phyloP scores from a whole-genome alignment of 2,888 invertebrate genomes.

The Muscina levida region DNA sequence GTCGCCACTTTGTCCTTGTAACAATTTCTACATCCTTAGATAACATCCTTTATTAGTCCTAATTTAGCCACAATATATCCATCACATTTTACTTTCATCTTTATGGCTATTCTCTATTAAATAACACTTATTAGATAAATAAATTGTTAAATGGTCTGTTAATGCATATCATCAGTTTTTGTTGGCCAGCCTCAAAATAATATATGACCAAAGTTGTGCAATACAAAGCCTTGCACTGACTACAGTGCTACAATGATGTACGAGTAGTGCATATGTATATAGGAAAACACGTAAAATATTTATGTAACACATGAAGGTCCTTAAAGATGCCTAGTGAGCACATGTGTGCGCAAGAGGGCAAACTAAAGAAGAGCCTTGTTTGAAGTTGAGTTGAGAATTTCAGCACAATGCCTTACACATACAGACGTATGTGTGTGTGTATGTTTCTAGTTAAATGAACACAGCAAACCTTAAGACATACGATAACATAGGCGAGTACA shows the following conservation, averaged over 20 bases:
- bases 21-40: no score
- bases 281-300: no score
- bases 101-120: not conserved
- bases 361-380: not conserved
- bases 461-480: no score
- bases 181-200: not conserved
- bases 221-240: no score
- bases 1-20: no score
- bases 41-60: no score
- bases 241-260: no score
- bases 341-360: not conserved
- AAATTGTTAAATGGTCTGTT: conserved; percentile 17
- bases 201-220: not conserved
- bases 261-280: no score
- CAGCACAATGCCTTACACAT: not conserved
- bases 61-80: no score
- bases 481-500: no score
- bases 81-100: no score
- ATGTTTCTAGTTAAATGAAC: not conserved
- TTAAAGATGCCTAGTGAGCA: not conserved
- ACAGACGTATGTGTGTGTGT: not conserved
- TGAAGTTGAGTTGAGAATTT: conserved; percentile 20
- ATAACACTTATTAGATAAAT: conserved; percentile 7
- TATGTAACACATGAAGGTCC: no score
- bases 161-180: conserved; percentile 1